phyloP scores from a whole-genome alignment of 2,888 invertebrate species.

The Tenodera sinensis region DNA sequence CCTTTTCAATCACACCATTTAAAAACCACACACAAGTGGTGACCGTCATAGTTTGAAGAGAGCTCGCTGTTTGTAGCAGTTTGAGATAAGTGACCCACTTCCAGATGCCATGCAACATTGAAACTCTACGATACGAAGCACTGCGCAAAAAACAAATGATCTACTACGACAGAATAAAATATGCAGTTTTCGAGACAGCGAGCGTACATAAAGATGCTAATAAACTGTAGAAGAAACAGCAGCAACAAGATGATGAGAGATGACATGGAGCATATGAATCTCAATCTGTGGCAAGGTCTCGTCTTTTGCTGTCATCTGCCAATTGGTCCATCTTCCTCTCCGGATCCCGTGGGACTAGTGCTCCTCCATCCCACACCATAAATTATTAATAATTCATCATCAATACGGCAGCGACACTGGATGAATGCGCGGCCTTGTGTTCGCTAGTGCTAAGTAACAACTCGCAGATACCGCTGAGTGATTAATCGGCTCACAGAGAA shows the following conservation, averaged over 20 bases:
- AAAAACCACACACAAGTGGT: too few species aligned
- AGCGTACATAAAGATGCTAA: constrained; percentile 9
- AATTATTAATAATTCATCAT: constrained; percentile 13
- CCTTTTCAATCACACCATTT: too few species aligned
- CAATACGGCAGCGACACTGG: not conserved
- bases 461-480: not conserved
- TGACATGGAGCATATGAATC: constrained; percentile 20
- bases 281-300: constrained; percentile 21
- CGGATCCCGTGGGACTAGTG: not conserved
- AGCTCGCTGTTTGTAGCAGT: too few species aligned
- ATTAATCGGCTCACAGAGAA: not conserved
- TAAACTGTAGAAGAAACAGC: not conserved
- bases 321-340: not conserved
- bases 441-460: not conserved
- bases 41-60: too few species aligned
- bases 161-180: not conserved
- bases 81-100: too few species aligned
- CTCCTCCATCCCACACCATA: not conserved
- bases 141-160: not conserved
- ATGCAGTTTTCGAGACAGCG: not conserved
- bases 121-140: too few species aligned
- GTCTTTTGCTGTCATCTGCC: constrained; percentile 17
- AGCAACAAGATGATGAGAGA: constrained; percentile 16
- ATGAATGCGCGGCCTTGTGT: not conserved
- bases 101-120: too few species aligned